Evolutionary conservation across 2,888 invertebrate species (phyloP).

Genomic region (Eurytoma adleriae): DNA sequence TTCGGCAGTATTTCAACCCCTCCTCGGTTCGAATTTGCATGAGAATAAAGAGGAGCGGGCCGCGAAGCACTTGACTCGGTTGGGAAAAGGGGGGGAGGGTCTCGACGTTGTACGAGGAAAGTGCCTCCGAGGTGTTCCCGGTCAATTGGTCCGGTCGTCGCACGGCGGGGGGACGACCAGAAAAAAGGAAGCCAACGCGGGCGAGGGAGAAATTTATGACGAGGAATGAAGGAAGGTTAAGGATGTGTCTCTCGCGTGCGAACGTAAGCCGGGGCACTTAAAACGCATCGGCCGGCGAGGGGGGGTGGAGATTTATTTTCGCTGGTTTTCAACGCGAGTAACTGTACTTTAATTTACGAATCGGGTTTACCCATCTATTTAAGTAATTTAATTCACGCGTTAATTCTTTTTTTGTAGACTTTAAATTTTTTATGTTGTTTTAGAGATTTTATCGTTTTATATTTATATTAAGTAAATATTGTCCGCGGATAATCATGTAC

Average conservation of each 20-base stretch:
- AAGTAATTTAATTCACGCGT: neutral
- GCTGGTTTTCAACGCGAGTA: neutral
- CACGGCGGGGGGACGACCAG: neutral
- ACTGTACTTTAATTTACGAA: neutral
- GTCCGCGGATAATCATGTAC: no score
- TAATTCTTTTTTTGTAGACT: neutral
- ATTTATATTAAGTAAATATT: neutral
- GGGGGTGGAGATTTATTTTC: neutral
- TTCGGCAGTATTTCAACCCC: slow-evolving; percentile 44
- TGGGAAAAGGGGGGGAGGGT: neutral
- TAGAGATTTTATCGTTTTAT: neutral
- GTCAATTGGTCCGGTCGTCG: slow-evolving; percentile 41
- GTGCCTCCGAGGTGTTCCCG: neutral
- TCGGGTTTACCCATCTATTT: neutral
- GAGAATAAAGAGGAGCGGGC: neutral
- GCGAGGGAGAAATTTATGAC: neutral
- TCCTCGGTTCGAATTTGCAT: slow-evolving; percentile 41
- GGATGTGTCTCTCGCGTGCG: neutral
- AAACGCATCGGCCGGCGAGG: no score
- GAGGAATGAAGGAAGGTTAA: slow-evolving; percentile 12
- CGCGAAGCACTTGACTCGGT: slow-evolving; percentile 5
- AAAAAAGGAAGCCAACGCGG: neutral
- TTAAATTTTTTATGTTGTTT: neutral
- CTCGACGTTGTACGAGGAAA: neutral
- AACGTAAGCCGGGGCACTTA: no score